phyloP scores from a whole-genome alignment of 2,888 invertebrate genomes.

The Arge pagana region DNA sequence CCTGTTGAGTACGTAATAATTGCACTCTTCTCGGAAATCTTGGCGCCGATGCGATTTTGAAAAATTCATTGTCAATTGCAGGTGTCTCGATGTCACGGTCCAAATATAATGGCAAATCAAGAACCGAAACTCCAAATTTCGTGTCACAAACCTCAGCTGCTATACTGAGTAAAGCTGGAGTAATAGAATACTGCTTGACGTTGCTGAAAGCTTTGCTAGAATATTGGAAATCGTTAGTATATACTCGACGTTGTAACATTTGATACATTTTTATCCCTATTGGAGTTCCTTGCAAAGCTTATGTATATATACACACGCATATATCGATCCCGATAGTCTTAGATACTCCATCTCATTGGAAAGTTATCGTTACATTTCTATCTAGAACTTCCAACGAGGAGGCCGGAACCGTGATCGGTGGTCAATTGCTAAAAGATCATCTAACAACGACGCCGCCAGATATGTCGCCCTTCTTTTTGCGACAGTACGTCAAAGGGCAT shows the following conservation, averaged over 20 bases:
- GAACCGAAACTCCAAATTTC: slow-evolving; percentile 60
- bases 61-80: slow-evolving; percentile 42
- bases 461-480: slow-evolving; percentile 93
- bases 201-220: slow-evolving; percentile 73
- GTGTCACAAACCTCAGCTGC: slow-evolving; percentile 75
- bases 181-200: slow-evolving; percentile 74
- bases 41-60: neutral
- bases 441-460: slow-evolving; percentile 84
- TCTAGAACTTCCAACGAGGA: slow-evolving; percentile 54
- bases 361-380: too few species aligned
- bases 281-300: too few species aligned
- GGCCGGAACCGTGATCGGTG: slow-evolving; percentile 61
- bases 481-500: slow-evolving; percentile 90
- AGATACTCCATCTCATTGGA: too few species aligned
- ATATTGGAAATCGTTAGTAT: slow-evolving; percentile 71
- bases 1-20: slow-evolving; percentile 73
- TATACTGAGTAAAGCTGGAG: slow-evolving; percentile 70
- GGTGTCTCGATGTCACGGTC: slow-evolving; percentile 79
- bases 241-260: neutral
- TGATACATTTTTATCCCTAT: too few species aligned
- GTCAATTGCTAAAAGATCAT: slow-evolving; percentile 80
- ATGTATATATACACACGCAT: too few species aligned
- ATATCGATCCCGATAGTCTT: too few species aligned
- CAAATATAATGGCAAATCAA: slow-evolving; percentile 61
- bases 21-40: too few species aligned